These are phyloP conservation scores for Colius striatus DNA, from an alignment of 2,113 vertebrate species.

Conservation along the genomic window DNA sequence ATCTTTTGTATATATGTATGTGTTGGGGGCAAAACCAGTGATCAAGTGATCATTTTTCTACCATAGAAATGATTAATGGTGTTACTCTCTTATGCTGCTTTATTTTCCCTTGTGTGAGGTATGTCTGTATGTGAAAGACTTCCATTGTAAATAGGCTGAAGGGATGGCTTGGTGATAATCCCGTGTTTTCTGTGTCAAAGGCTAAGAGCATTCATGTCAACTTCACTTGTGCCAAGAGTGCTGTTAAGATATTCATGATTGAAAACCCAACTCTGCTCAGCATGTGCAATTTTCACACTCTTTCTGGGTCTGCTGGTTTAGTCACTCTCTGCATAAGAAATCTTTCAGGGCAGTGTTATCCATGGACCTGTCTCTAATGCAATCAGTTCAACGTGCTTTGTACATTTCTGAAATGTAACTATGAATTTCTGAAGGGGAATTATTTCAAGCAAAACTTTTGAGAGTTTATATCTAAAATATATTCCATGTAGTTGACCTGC, in stretches of 20 bases:
- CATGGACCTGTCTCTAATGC: background rate
- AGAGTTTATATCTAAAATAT: background rate
- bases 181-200: conserved; percentile 25
- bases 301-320: background rate
- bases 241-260: background rate
- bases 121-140: background rate
- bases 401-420: background rate
- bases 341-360: background rate
- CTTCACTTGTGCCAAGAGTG: background rate
- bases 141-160: background rate
- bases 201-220: background rate
- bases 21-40: background rate
- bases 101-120: background rate
- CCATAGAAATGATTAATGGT: background rate
- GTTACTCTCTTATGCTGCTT: background rate
- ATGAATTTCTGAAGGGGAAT: background rate
- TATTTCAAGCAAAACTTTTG: background rate
- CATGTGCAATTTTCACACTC: background rate
- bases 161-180: background rate
- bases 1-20: background rate
- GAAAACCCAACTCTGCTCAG: background rate
- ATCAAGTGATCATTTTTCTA: background rate
- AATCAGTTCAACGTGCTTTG: background rate
- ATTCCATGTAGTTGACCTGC: background rate
- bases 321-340: background rate